These are phyloP conservation scores for Cheilosia soror DNA, from an alignment of 2,888 invertebrate genomes.

Conservation along the genomic window DNA sequence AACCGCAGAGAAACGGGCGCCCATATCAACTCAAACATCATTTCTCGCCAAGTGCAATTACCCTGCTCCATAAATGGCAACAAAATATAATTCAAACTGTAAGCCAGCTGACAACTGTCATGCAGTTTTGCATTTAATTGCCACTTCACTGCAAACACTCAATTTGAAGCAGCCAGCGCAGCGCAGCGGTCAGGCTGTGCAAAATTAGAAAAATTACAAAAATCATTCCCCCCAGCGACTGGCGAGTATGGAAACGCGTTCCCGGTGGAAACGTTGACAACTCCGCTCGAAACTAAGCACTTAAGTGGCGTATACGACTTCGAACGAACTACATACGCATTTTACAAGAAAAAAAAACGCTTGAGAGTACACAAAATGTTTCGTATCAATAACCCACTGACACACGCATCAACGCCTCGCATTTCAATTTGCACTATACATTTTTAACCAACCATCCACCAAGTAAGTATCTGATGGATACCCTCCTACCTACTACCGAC, in stretches of 20 bases:
- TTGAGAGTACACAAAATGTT: slow-evolving; percentile 6
- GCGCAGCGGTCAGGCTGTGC: neutral
- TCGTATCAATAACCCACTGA: slow-evolving; percentile 29
- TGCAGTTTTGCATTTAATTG: slow-evolving; percentile 41
- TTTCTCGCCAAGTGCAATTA: slow-evolving; percentile 32
- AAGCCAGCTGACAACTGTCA: slow-evolving; percentile 38
- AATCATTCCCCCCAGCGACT: slow-evolving; percentile 18
- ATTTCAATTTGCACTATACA: slow-evolving; percentile 17
- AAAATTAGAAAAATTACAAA: slow-evolving; percentile 12
- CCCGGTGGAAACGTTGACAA: too few relatives aligned
- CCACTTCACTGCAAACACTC: slow-evolving; percentile 14
- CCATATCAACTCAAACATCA: slow-evolving; percentile 36
- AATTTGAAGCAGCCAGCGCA: neutral
- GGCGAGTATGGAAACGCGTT: slow-evolving; percentile 3
- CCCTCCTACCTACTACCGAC: neutral
- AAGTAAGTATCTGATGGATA: slow-evolving; percentile 4
- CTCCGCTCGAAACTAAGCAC: neutral
- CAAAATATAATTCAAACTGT: slow-evolving; percentile 30
- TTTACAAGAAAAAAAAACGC: neutral
- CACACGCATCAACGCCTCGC: slow-evolving; percentile 29
- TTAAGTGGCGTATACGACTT: neutral
- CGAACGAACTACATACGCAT: slow-evolving; percentile 1
- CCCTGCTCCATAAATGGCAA: slow-evolving; percentile 41
- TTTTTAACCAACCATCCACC: neutral
- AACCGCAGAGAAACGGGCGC: neutral